phyloP scores from a whole-genome alignment of 2,113 vertebrate genomes.

The Epinephelus cyanopodus region DNA sequence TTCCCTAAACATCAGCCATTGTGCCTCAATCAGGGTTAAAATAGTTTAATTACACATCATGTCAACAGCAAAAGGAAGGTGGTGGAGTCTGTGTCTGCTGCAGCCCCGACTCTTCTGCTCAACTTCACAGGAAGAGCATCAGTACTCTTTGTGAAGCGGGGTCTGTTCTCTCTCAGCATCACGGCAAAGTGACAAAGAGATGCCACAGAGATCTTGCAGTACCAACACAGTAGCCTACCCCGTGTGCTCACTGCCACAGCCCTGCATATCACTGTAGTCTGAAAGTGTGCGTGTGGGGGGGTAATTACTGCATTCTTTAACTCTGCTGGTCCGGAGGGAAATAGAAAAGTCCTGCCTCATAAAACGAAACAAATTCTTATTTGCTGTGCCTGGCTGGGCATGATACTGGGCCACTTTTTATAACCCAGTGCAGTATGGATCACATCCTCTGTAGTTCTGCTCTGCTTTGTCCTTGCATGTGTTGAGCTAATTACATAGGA shows the following conservation, averaged over 20 bases:
- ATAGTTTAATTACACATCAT: background rate
- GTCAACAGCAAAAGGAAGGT: background rate
- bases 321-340: conserved; percentile 48
- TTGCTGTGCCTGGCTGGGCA: conserved; percentile 53
- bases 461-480: conserved; percentile 61
- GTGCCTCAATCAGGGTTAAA: background rate
- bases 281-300: conserved; percentile 19
- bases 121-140: background rate
- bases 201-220: conserved; percentile 19
- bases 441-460: conserved; percentile 24
- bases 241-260: conserved; percentile 7
- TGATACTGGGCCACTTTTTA: conserved; percentile 37
- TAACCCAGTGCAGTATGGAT: conserved; percentile 21
- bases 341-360: conserved; percentile 49
- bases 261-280: conserved; percentile 15
- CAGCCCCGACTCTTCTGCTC: conserved; percentile 1
- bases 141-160: background rate
- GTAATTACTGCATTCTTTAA: conserved; percentile 69
- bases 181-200: conserved; percentile 15
- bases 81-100: background rate
- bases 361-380: conserved; percentile 58
- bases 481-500: conserved; percentile 68
- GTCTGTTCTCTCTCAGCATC: conserved; percentile 19
- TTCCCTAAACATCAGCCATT: background rate
- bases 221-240: conserved; percentile 1